Evolutionary conservation across 2,797 vertebrate genomes (phyloP), one percentile per base, ranked within the genome.

Genomic region (Oophaga sylvatica): DNA sequence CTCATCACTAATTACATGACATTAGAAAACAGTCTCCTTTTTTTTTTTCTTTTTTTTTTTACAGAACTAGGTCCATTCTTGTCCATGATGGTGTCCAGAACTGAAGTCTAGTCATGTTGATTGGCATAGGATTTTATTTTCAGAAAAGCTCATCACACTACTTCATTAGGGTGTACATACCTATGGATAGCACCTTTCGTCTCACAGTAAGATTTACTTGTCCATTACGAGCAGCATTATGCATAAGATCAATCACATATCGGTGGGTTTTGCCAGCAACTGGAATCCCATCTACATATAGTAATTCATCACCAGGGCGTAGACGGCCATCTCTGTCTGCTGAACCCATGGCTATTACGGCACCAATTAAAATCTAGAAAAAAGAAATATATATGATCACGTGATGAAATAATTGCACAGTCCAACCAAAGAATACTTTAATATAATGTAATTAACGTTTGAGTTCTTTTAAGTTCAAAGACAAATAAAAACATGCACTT

Each of bases 241-340:
- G 98, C 98, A 99, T 99, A 88, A 99, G 94, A 92, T 99, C 98
- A 68, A 99, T 99, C 92, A 99, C 98, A 0, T 99, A 98, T 93
- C 98, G 95, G 94, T 99, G 98, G 0, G 98, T 97, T 93, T 99
- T 99, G 90, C 98, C 98, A 0, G 97, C 95, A 93, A 99, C 98
- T 0, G 96, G 96, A 88, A 99, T 97, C 79, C 98, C 97, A 12
- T 99, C 98, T 10, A 99, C 98, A 0, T 97, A 97, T 88, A 99
- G 94, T 77, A 99, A 94, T 94, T 99, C 98, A 2, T 99, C 98
- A 0, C 98, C 98, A 1, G 98, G 98, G 63, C 97, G 96, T 22
- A 99, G 92, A 15, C 98, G 97, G 3, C 98, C 98, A 0, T 99
- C 98, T 83, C 97, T 91, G 91, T 99, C 98, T 0, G 98, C 98